A percentile compares a stretch with the other conserved stretches of the same genome.
phyloP scores from a whole-genome alignment of 2,888 invertebrate genomes.

The Hoplodrina blanda region DNA sequence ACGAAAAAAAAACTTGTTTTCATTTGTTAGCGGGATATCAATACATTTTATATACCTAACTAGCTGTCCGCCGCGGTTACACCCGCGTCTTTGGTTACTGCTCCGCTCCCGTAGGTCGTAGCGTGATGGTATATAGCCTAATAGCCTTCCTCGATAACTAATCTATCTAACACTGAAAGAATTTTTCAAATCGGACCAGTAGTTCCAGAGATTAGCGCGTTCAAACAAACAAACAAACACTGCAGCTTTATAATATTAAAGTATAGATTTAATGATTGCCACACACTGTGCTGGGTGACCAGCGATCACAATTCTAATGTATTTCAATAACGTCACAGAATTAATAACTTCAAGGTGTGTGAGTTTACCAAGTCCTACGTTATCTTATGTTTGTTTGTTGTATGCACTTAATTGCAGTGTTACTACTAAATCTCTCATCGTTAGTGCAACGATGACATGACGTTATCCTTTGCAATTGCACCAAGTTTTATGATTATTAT shows the following conservation, averaged over 20 bases:
- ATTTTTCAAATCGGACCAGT: too few species aligned
- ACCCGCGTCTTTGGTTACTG: too few species aligned
- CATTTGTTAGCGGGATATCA: constrained; percentile 22
- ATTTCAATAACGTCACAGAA: constrained; percentile 37
- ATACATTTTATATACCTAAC: constrained; percentile 13
- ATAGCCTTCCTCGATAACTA: too few species aligned
- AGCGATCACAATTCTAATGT: constrained; percentile 28
- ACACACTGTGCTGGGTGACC: constrained; percentile 18
- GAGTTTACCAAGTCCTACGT: constrained; percentile 20
- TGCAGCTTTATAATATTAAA: too few species aligned
- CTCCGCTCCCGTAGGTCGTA: too few species aligned
- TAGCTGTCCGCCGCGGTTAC: too few species aligned
- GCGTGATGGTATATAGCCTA: too few species aligned
- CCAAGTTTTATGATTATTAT: not conserved
- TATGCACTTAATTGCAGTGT: constrained; percentile 4
- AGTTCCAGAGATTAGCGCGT: too few species aligned
- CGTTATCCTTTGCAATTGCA: constrained; percentile 13
- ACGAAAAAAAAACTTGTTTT: constrained; percentile 23
- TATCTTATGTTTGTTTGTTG: constrained; percentile 24
- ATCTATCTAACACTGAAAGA: too few species aligned
- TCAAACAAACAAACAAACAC: too few species aligned
- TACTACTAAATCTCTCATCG: constrained; percentile 1
- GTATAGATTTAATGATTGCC: constrained; percentile 38
- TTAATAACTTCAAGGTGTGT: constrained; percentile 31
- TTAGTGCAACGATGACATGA: not conserved